These are phyloP conservation scores for Stylophora pistillata DNA, from an alignment of 64 coral and sea anemone genomes.

Conservation along the genomic window DNA sequence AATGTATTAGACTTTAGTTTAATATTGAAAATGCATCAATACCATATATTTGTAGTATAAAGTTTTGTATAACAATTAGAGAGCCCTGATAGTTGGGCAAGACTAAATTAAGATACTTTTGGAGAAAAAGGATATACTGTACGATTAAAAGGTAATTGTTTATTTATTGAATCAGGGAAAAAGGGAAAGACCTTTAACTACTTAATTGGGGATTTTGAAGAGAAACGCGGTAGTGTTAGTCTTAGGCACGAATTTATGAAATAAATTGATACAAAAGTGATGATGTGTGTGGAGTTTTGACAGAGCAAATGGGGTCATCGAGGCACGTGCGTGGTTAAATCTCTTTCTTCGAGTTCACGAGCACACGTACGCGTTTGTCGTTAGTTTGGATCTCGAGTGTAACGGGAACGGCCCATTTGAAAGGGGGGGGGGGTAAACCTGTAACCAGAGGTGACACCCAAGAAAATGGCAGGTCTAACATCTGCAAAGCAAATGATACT, in stretches of 20 bases:
- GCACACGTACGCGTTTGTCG: too few species aligned
- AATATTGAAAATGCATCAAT: not conserved
- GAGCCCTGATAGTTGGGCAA: slow-evolving; percentile 9
- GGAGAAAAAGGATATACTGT: slow-evolving; percentile 45
- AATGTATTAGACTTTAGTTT: not conserved
- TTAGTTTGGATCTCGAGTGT: too few species aligned
- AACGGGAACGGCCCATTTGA: too few species aligned
- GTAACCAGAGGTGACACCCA: too few species aligned
- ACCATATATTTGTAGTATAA: slow-evolving; percentile 6
- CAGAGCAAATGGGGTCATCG: not conserved
- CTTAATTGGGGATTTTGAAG: slow-evolving; percentile 15
- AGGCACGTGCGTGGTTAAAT: too few species aligned
- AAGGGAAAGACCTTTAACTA: slow-evolving; percentile 5
- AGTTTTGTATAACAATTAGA: slow-evolving; percentile 24
- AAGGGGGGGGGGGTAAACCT: too few species aligned
- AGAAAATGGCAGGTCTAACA: too few species aligned
- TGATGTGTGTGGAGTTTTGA: not conserved
- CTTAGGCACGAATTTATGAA: slow-evolving; percentile 12
- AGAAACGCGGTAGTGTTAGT: not conserved
- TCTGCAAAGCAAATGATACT: too few species aligned
- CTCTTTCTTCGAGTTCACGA: too few species aligned
- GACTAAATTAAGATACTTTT: slow-evolving; percentile 58
- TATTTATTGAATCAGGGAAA: slow-evolving; percentile 43
- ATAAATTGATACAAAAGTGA: not conserved
- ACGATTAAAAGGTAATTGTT: slow-evolving; percentile 45